Conservation (phyloP, 2,888 invertebrate genomes). For the Drosophila acutilabella region DNA sequence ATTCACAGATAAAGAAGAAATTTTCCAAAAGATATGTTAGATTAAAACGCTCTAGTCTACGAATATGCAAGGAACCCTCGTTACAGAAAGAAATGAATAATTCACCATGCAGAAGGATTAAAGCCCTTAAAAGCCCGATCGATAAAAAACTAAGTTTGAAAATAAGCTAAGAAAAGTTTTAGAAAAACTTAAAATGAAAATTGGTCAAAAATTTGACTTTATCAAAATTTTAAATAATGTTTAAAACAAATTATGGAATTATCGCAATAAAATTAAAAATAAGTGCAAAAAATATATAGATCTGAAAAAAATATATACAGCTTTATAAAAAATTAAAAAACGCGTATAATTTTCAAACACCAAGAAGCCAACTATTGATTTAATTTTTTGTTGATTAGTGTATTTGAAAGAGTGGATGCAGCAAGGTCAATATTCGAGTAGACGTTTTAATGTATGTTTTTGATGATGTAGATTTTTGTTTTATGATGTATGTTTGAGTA, state of each 20-base stretch:
- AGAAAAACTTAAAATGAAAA: too few species aligned
- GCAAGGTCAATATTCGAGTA: slow-evolving; percentile 1
- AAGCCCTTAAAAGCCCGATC: too few species aligned
- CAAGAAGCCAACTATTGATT: not conserved
- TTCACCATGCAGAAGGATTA: too few species aligned
- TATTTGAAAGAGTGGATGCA: not conserved
- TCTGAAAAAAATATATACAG: not conserved
- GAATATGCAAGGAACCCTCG: not conserved
- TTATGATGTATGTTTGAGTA: slow-evolving; percentile 1
- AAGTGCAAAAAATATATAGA: not conserved
- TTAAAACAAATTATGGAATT: not conserved
- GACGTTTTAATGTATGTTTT: slow-evolving; percentile 1
- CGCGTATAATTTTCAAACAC: not conserved
- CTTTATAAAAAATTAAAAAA: not conserved
- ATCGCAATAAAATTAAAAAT: not conserved
- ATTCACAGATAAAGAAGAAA: not conserved
- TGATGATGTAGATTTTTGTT: not conserved
- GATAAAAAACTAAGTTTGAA: too few species aligned
- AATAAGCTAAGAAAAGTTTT: too few species aligned
- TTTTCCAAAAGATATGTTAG: not conserved
- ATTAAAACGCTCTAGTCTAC: not conserved
- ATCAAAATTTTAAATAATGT: too few species aligned
- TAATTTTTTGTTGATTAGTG: not conserved
- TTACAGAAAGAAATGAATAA: too few species aligned
- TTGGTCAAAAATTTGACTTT: too few species aligned